phyloP scores from a whole-genome alignment of 1,140 invertebrate genomes.

The Bombus superbus region DNA sequence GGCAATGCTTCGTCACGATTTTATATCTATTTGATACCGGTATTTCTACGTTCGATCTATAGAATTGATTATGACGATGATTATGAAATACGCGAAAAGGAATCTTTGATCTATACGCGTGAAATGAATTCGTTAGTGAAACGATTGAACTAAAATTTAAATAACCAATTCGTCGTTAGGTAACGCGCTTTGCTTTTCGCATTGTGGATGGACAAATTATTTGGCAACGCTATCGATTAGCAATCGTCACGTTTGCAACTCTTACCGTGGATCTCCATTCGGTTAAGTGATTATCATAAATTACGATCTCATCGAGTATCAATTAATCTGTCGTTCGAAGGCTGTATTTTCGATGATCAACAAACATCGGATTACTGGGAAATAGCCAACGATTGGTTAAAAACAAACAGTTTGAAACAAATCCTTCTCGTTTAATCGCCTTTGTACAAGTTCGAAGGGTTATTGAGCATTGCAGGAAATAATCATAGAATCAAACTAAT shows the following conservation, averaged over 20 bases:
- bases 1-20: background rate
- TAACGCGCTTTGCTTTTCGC: background rate
- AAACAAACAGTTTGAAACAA: background rate
- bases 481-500: background rate
- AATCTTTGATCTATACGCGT: background rate
- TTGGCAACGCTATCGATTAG: background rate
- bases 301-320: background rate
- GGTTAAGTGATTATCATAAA: conserved; percentile 5
- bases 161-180: background rate
- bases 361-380: background rate
- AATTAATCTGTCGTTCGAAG: background rate
- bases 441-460: background rate
- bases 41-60: background rate
- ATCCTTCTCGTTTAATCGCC: background rate
- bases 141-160: conserved; percentile 15
- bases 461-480: background rate
- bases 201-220: background rate
- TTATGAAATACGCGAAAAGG: background rate
- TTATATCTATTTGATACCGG: background rate
- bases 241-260: background rate
- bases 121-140: background rate
- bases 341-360: background rate
- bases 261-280: too few relatives aligned
- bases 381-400: background rate
- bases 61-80: too few relatives aligned